phyloP scores from a whole-genome alignment of 2,113 vertebrate genomes.

The Opisthocomus hoazin region DNA sequence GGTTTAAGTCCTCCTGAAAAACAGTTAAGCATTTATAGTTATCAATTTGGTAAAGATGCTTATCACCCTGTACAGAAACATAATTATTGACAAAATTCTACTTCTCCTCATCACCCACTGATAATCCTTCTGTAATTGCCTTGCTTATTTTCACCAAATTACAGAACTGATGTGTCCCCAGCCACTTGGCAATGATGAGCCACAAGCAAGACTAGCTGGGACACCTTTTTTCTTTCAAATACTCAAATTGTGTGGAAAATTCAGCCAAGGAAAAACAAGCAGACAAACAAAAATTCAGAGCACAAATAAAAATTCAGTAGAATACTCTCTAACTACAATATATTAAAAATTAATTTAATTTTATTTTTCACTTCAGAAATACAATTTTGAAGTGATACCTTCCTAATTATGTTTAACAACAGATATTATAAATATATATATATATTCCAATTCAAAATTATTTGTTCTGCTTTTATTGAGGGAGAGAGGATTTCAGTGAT shows the following conservation, averaged over 20 bases:
- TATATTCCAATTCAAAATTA: neutral
- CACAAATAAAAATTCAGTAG: neutral
- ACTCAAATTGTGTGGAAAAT: constrained; percentile 12
- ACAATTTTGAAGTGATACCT: neutral
- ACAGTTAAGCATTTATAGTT: neutral
- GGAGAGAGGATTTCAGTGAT: neutral
- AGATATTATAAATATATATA: neutral
- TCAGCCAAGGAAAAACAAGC: neutral
- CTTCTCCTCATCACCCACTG: neutral
- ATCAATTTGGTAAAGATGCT: neutral
- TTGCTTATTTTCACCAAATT: constrained; percentile 13
- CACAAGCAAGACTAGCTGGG: neutral
- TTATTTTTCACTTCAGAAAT: neutral
- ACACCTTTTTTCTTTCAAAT: neutral
- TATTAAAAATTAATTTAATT: neutral
- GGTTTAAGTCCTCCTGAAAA: neutral
- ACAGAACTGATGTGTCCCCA: neutral
- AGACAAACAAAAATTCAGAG: neutral
- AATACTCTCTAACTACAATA: neutral
- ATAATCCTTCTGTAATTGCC: neutral
- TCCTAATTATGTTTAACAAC: neutral
- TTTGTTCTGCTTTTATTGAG: neutral
- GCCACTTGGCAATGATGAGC: neutral
- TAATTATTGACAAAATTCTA: neutral
- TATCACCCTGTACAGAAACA: neutral